Evolutionary conservation across 2,797 vertebrate species (phyloP).

Genomic region (Sebastes itinus): DNA sequence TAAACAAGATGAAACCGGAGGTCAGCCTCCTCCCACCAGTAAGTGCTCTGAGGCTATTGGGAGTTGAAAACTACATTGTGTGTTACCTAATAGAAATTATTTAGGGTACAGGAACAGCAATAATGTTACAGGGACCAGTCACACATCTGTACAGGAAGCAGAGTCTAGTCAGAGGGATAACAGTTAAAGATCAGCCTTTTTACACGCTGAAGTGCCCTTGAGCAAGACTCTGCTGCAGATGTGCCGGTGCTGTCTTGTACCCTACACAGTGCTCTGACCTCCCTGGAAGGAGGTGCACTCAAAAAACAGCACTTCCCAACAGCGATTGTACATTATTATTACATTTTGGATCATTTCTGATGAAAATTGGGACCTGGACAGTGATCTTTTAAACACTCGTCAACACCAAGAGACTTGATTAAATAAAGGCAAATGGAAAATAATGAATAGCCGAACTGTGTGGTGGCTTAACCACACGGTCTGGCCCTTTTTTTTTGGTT

Average conservation of each 20-base stretch:
- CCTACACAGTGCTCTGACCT: constrained; percentile 22
- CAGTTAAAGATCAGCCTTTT: neutral
- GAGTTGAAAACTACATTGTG: constrained; percentile 50
- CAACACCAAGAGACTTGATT: constrained; percentile 3
- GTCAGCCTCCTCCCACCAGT: constrained; percentile 38
- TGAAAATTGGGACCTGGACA: constrained; percentile 2
- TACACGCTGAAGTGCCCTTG: constrained; percentile 4
- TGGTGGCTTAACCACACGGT: neutral
- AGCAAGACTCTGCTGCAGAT: constrained; percentile 19
- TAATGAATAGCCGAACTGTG: neutral
- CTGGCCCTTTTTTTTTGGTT: constrained; percentile 48
- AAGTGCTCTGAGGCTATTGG: constrained; percentile 66
- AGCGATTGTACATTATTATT: constrained; percentile 16
- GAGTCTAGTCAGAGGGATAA: neutral
- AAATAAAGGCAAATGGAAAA: constrained; percentile 35
- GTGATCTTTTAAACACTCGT: constrained; percentile 13
- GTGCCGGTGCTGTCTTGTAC: constrained; percentile 15
- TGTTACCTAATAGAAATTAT: constrained; percentile 47
- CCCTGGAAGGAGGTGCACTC: neutral
- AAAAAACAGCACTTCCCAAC: neutral
- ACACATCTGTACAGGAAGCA: constrained; percentile 50
- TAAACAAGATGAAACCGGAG: constrained; percentile 30
- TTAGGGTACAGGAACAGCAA: constrained; percentile 23
- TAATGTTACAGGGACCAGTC: constrained; percentile 22
- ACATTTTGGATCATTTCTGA: constrained; percentile 10